Evolutionary conservation across 2,888 invertebrate genomes (phyloP).

Genomic region (Drosophila greeni): DNA sequence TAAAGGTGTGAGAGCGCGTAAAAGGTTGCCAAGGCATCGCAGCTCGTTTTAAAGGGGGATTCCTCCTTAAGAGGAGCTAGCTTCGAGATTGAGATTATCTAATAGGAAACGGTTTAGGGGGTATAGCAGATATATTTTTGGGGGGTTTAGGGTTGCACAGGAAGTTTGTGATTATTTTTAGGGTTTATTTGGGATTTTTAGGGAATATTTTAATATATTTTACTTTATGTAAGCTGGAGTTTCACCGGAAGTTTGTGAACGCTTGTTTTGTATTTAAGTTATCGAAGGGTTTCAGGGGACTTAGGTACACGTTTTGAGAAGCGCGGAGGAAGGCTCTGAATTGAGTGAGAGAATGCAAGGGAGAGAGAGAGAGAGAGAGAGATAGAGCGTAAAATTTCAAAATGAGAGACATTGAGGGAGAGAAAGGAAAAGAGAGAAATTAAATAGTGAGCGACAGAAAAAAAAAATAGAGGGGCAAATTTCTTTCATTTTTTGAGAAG

Average conservation of each 20-base stretch:
- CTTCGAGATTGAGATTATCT: slow-evolving; percentile 2
- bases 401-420: too few species aligned
- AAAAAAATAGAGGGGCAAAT: too few species aligned
- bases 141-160: neutral
- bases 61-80: neutral
- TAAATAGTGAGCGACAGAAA: too few species aligned
- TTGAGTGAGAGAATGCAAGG: neutral
- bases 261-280: too few species aligned
- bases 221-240: too few species aligned
- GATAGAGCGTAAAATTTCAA: too few species aligned
- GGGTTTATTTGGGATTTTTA: neutral
- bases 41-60: neutral
- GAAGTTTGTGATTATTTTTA: neutral
- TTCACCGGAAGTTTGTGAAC: too few species aligned
- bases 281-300: too few species aligned
- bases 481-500: too few species aligned
- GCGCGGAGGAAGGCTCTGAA: neutral
- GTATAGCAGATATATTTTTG: neutral
- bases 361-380: too few species aligned
- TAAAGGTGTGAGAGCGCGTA: slow-evolving; percentile 54
- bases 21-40: slow-evolving; percentile 32
- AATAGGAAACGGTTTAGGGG: neutral
- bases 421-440: too few species aligned
- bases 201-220: too few species aligned
- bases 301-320: neutral